These are phyloP conservation scores for Chloropsis cyanopogon DNA, from an alignment of 2,113 vertebrate species.

Conservation along the genomic window DNA sequence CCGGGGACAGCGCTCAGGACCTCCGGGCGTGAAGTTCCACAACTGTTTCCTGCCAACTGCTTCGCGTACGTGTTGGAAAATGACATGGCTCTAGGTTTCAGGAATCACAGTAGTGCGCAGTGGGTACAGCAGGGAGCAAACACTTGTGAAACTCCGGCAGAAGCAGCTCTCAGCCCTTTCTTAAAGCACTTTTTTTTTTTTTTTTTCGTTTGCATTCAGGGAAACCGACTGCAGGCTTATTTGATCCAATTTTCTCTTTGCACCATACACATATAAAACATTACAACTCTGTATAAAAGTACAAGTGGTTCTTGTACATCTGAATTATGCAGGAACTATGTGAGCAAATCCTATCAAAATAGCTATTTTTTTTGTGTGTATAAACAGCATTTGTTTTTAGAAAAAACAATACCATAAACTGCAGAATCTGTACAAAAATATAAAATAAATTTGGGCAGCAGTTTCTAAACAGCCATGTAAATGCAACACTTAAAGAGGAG, in stretches of 20 bases:
- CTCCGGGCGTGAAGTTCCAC: constrained; percentile 20
- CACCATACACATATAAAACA: constrained; percentile 80
- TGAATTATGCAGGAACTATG: constrained; percentile 79
- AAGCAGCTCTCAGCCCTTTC: constrained; percentile 68
- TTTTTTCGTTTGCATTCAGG: constrained; percentile 63
- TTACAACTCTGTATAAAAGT: constrained; percentile 80
- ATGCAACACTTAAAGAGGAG: constrained; percentile 81
- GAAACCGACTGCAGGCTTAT: constrained; percentile 69
- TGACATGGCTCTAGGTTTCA: constrained; percentile 69
- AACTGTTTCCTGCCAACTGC: constrained; percentile 68
- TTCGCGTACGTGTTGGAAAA: constrained; percentile 61
- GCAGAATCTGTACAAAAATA: constrained; percentile 91
- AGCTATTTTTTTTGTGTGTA: constrained; percentile 76
- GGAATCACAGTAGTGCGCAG: constrained; percentile 74
- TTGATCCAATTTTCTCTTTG: constrained; percentile 80
- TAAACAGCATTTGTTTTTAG: constrained; percentile 84
- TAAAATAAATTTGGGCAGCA: constrained; percentile 85
- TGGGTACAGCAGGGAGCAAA: constrained; percentile 67
- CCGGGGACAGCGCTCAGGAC: not conserved
- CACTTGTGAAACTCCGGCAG: constrained; percentile 63
- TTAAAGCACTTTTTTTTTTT: constrained; percentile 62
- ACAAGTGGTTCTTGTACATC: constrained; percentile 80
- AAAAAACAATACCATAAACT: constrained; percentile 85
- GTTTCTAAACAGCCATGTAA: constrained; percentile 85
- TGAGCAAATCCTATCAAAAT: constrained; percentile 86